Percentiles rank a stretch among this genome's conserved stretches.
phyloP scores from a whole-genome alignment of 1,140 invertebrate genomes.

The Trachelipus rathkii region DNA sequence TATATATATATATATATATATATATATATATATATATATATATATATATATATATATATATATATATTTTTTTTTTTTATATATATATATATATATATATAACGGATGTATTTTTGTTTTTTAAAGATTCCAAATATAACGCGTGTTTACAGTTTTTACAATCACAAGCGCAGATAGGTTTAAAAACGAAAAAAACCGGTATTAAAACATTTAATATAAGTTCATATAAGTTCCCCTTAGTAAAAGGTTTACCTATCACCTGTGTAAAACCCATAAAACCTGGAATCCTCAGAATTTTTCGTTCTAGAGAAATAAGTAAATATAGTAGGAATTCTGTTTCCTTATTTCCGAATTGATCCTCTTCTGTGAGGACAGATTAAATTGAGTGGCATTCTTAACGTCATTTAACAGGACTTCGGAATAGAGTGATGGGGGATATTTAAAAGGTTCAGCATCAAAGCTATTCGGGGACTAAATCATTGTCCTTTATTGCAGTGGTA shows the following conservation, averaged over 20 bases:
- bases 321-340: background rate
- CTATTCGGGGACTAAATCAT: background rate
- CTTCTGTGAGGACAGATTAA: background rate
- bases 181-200: too few species aligned
- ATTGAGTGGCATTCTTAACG: constrained; percentile 7
- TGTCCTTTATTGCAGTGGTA: background rate
- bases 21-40: constrained; percentile 15
- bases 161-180: too few species aligned
- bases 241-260: too few species aligned
- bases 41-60: constrained; percentile 15
- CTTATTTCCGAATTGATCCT: background rate
- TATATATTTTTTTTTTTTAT: too few species aligned
- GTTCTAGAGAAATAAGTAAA: background rate
- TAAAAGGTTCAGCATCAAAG: background rate
- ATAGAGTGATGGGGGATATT: background rate
- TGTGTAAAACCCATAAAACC: background rate
- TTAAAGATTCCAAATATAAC: too few species aligned
- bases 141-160: too few species aligned
- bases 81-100: background rate
- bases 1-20: constrained; percentile 15
- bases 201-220: too few species aligned
- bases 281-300: background rate
- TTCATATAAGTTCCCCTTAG: too few species aligned
- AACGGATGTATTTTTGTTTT: too few species aligned
- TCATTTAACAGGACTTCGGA: constrained; percentile 6